Percentiles rank a stretch among this genome's conserved stretches.
Conservation (phyloP, 2,888 invertebrate species). For the Eilema griseolum region DNA sequence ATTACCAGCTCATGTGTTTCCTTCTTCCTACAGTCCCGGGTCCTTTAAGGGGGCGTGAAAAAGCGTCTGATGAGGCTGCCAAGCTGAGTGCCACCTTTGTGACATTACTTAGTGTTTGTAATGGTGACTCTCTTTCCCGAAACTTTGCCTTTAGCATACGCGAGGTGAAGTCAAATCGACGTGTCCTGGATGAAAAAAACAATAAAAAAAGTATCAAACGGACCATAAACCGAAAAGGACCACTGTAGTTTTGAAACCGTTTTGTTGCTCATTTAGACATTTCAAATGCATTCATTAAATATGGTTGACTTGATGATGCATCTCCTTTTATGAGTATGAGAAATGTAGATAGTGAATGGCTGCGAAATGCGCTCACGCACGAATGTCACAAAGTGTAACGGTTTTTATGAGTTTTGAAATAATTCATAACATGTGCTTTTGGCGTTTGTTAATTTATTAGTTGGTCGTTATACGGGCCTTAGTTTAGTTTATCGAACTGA, state of each 20-base stretch:
- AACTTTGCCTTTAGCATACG: too few species aligned
- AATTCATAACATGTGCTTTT: slow-evolving; percentile 10
- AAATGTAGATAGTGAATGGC: slow-evolving; percentile 45
- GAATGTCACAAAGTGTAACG: slow-evolving; percentile 50
- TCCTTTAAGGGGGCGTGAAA: too few species aligned
- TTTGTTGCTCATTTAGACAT: slow-evolving; percentile 34
- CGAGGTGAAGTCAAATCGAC: too few species aligned
- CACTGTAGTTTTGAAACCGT: slow-evolving; percentile 26
- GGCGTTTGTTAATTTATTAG: slow-evolving; percentile 5
- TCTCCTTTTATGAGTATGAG: slow-evolving; percentile 43
- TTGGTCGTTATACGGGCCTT: neutral
- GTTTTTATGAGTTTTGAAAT: slow-evolving; percentile 30
- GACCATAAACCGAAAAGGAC: neutral
- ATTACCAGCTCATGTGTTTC: too few species aligned
- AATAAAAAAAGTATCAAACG: neutral
- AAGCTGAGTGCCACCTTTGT: too few species aligned
- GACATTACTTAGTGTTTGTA: too few species aligned
- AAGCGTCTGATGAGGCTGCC: too few species aligned
- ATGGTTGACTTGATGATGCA: slow-evolving; percentile 46
- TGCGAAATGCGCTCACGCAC: slow-evolving; percentile 45
- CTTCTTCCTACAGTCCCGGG: too few species aligned
- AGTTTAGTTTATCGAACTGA: too few species aligned
- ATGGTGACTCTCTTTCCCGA: too few species aligned
- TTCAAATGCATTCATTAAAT: slow-evolving; percentile 40
- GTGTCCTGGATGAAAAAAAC: too few species aligned